Conservation (phyloP, 2,113 vertebrate species). For the Caretta caretta region DNA sequence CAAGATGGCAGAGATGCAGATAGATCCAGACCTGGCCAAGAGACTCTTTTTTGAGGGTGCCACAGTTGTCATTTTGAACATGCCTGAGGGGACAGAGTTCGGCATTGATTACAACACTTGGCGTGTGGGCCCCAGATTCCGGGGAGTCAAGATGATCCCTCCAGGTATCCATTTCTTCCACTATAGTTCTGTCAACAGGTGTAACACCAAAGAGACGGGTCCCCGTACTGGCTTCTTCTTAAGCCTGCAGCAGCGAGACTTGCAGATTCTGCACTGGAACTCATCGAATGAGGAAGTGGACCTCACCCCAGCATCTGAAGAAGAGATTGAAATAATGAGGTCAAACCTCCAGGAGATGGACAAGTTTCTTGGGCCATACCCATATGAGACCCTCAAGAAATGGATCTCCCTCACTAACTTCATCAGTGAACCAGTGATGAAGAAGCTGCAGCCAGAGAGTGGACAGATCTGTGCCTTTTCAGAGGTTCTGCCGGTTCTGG, state of each 20-base stretch:
- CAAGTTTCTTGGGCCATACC: slow-evolving; percentile 90
- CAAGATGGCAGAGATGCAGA: slow-evolving; percentile 62
- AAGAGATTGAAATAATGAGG: slow-evolving; percentile 83
- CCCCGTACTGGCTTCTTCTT: slow-evolving; percentile 92
- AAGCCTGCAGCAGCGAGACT: slow-evolving; percentile 82
- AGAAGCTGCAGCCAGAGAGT: slow-evolving; percentile 87
- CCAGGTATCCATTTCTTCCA: slow-evolving; percentile 95
- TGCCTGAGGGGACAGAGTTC: slow-evolving; percentile 92
- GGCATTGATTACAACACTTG: slow-evolving; percentile 94
- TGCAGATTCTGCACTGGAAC: slow-evolving; percentile 89
- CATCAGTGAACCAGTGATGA: slow-evolving; percentile 81
- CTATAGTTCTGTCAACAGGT: slow-evolving; percentile 84
- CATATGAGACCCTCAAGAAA: slow-evolving; percentile 88
- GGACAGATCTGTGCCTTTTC: slow-evolving; percentile 89
- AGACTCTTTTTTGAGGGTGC: slow-evolving; percentile 94
- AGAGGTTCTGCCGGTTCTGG: slow-evolving; percentile 88
- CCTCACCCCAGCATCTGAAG: slow-evolving; percentile 79
- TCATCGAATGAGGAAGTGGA: slow-evolving; percentile 83
- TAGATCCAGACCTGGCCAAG: slow-evolving; percentile 89
- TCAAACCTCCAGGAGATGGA: slow-evolving; percentile 88
- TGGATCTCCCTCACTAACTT: slow-evolving; percentile 94
- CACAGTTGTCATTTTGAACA: slow-evolving; percentile 87
- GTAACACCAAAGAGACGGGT: slow-evolving; percentile 80
- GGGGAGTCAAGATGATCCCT: slow-evolving; percentile 96
- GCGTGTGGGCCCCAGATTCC: slow-evolving; percentile 92